Evolutionary conservation across 2,888 invertebrate species (phyloP), one percentile per base, ranked within the genome.

Genomic region (Amphipyra berbera): DNA sequence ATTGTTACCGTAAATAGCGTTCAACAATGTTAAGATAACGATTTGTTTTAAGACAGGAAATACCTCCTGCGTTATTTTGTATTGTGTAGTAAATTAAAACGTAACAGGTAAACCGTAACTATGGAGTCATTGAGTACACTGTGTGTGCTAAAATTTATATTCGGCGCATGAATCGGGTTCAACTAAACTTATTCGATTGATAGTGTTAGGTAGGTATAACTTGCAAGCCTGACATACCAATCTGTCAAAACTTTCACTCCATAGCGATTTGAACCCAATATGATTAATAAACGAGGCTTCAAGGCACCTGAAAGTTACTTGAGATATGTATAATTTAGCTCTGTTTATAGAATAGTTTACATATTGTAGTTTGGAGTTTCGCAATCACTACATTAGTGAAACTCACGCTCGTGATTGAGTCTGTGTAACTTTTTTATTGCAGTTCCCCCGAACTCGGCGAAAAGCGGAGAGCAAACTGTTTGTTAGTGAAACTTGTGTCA

Each of bases 211-310:
- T 61, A 42, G 8, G 41, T 49, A 44, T 7, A 38, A 35, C 13
- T 33, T 33, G 41, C 30, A 35, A 67, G 15, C 35, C 27, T 45
- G 21, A 21, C 40, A 52, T 45, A 70, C 45, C 56, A 45, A 66
- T 71, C 52, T 70, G 73, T 70, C 70, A 67, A 72, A 70, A 70
- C 70, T 70, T 72, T 71, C 27, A 30, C 40, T 61, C 53, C 40
- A 67, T 44, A 71, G 54, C 68, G 57, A 73, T 68, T 73, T 55
- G 44, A 72, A 62, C 54, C 40, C 50, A 50, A 73, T 67, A 73
- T 70, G 57, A 70, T 73, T 72, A 67, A 70, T 70, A 73, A 62
- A 68, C 68, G 73, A 62, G 57, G 57, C 50, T 67, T 49, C 30
- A 50, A 41, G 38, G 56, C 56, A 37, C 37, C 38, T 55, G 47